Percentiles rank a stretch among this genome's conserved stretches.
These are phyloP conservation scores for Dione vanillae DNA, from an alignment of 2,888 invertebrate species.

Conservation along the genomic window DNA sequence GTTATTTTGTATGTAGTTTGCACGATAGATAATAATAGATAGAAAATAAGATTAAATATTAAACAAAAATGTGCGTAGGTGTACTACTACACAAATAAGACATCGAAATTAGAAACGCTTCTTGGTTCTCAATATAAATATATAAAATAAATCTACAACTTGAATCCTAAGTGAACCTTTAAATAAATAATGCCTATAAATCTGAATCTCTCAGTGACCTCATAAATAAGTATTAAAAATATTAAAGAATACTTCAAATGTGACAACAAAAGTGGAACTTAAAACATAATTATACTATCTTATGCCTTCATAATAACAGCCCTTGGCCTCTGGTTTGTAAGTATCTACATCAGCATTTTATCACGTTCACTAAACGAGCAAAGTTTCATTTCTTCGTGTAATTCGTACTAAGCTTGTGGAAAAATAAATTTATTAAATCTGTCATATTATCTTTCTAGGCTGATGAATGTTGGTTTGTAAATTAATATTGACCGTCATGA, in stretches of 20 bases:
- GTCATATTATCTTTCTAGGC: neutral
- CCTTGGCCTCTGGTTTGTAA: conserved; percentile 26
- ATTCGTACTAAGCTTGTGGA: conserved; percentile 9
- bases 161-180: neutral
- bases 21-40: no score
- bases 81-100: no score
- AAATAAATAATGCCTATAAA: no score
- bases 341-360: conserved; percentile 26
- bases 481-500: neutral
- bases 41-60: no score
- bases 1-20: no score
- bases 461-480: neutral
- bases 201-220: no score
- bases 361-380: conserved; percentile 25
- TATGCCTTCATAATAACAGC: conserved; percentile 18
- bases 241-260: neutral
- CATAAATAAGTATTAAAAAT: neutral
- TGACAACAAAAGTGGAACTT: neutral
- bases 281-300: conserved; percentile 24
- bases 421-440: conserved; percentile 15
- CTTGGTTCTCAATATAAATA: neutral
- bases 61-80: no score
- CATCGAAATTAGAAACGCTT: neutral
- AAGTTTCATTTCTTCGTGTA: conserved; percentile 24
- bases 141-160: neutral